Evolutionary conservation across 2,888 invertebrate genomes (phyloP), one percentile per base, ranked within the genome.

Genomic region (Spilarctia lutea): DNA sequence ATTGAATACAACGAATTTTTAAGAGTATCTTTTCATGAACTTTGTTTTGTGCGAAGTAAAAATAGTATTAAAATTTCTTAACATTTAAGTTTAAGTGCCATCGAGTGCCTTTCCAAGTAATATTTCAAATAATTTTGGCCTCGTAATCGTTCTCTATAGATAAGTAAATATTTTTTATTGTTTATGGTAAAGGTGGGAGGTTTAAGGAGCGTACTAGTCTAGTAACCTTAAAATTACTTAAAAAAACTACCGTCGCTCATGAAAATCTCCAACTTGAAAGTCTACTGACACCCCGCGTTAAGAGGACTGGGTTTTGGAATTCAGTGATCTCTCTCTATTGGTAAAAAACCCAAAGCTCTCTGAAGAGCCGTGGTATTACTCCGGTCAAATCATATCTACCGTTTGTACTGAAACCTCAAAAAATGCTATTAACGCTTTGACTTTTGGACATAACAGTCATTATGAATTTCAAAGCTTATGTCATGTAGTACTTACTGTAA

Each of bases 1-100:
- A 86, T 86, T 86, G 79, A 86, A 85, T 85, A 84, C 81, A 82
- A 80, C 30, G 82, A 77, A 85, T 82, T 81, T 79, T 81, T 75
- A 75, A 74, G 24, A 81, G 80, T 79, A 79, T 79, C 71, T 78
- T 79, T 78, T 69, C 68, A 77, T 75, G 67, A 77, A 70, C 74
- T 84, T 80, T 83, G 79, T 83, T 72, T 70, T 73, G 71, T 73
- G 71, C 33, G 71, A 70, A 60, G 42, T 72, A 30, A 70, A 77
- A 78, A 76, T 65, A 72, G 27, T 45, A 56, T 30, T 66, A 68
- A 72, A n/a, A 76, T 74, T 71, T 72, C 60, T 56, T 67, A 42
- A 20, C 74, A 74, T 42, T 71, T 67, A 63, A 73, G 42, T 74
- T 68, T n/a, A 35, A 39, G n/a, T 66, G 56, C n/a, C 56, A 27